phyloP scores from a whole-genome alignment of 2,113 vertebrate species.

The Carassius carassius region DNA sequence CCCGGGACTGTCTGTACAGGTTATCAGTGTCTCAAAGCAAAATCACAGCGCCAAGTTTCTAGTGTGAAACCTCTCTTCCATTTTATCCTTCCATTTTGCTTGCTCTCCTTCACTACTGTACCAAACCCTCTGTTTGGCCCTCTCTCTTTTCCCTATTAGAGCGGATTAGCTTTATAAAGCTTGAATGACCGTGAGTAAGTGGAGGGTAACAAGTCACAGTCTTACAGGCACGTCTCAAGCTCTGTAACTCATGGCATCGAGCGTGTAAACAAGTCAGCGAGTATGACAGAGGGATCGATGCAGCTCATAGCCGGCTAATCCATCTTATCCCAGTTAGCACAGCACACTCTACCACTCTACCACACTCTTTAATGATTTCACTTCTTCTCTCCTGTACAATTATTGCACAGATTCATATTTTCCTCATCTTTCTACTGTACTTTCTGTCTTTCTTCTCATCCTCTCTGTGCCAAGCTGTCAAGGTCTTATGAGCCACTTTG shows the following conservation, averaged over 20 bases:
- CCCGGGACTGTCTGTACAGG: constrained; percentile 15
- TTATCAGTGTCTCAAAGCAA: constrained; percentile 41
- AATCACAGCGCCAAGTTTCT: constrained; percentile 36
- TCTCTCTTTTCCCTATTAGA: constrained; percentile 74
- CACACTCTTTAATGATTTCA: not conserved
- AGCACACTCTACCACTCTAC: constrained; percentile 11
- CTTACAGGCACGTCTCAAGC: constrained; percentile 11
- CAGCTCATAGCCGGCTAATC: constrained; percentile 70
- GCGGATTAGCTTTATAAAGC: constrained; percentile 78
- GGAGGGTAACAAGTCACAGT: constrained; percentile 72
- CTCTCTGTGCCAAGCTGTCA: constrained; percentile 46
- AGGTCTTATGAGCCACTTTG: constrained; percentile 49
- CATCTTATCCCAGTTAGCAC: constrained; percentile 65
- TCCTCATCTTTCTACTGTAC: not conserved
- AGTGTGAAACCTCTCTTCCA: constrained; percentile 43
- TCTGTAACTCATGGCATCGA: constrained; percentile 55
- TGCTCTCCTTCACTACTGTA: constrained; percentile 42
- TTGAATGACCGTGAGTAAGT: constrained; percentile 75
- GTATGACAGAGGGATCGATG: constrained; percentile 67
- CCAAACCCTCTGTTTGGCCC: not conserved
- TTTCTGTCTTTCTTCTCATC: not conserved
- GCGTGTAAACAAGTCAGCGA: constrained; percentile 61
- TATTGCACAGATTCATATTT: not conserved
- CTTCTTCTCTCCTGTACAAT: constrained; percentile 39
- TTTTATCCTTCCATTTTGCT: constrained; percentile 40